Evolutionary conservation across 2,888 invertebrate species (phyloP), one percentile per base, ranked within the genome.

Genomic region (Rhimphoctona megacephalus): DNA sequence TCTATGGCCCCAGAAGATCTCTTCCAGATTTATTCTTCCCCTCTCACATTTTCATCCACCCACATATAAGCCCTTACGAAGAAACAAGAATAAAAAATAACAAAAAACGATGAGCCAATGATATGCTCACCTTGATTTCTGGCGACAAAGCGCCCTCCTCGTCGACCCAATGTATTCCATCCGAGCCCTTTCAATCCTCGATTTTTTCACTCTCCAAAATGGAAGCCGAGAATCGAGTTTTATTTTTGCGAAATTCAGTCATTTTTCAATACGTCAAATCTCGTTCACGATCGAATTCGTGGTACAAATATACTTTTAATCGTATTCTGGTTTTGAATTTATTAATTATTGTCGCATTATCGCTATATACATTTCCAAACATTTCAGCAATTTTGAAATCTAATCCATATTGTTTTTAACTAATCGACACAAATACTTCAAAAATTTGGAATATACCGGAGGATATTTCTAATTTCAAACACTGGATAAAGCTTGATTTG

Each of bases 121-220:
- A 73, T n/a, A n/a, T 17, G 54, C 39, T 73, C 73, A 57, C 73
- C 73, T 73, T 73, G 73, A 73, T 54, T 57, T 73, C 11, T 4
- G 30, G 54, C 73, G n/a, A 22, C 73, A 54, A 39, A 73, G 54
- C 73, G 19, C 39, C 17, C 54, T 36, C n/a, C 52, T 33, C 5
- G 8, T 19, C 22, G 39, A n/a, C 36, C 36, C 66, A 3, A 5
- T 22, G 14, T 22, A 8, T 66, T 39, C n/a, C 66, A 8, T 22
- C 9, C 39, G 4, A 19, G n/a, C 17, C 66, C 39, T 39, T 39
- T n/a, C 14, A 11, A 67, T 39, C 39, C 17, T n/a, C 14, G 0
- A 14, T 25, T 22, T 14, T 43, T 43, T 14, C 61, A 30, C 14
- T 61, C 61, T 30, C 61, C 5, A 17, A 30, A 61, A 30, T 61